A percentile compares a stretch with the other conserved stretches of the same genome.
Conservation (phyloP, 2,888 invertebrate species). For the Caenorhabditis sp. region DNA sequence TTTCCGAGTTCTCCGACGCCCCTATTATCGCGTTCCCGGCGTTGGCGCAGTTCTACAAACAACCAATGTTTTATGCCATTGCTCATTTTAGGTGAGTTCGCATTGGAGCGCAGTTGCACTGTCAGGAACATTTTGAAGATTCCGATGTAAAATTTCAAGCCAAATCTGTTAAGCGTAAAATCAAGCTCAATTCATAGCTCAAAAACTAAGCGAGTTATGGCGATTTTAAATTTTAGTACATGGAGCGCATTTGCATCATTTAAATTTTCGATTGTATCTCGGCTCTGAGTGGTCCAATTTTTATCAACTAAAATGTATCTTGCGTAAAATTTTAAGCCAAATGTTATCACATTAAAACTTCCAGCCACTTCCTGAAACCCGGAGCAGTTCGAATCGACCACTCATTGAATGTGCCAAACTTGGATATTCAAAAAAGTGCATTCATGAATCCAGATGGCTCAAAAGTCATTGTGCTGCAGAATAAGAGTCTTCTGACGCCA, state of each 20-base stretch:
- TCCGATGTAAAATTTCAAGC: background rate
- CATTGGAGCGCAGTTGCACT: background rate
- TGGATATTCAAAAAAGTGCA: constrained; percentile 50
- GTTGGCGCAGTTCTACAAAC: constrained; percentile 90
- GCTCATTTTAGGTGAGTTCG: constrained; percentile 87
- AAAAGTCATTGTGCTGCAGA: constrained; percentile 51
- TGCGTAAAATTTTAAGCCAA: constrained; percentile 29
- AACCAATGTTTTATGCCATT: constrained; percentile 91
- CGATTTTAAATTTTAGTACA: background rate
- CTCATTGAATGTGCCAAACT: constrained; percentile 51
- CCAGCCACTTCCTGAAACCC: constrained; percentile 68
- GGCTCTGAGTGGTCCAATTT: background rate
- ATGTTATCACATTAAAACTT: constrained; percentile 31
- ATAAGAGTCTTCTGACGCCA: constrained; percentile 23
- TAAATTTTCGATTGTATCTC: background rate
- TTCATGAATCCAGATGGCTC: constrained; percentile 66
- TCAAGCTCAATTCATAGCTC: background rate
- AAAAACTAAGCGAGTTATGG: background rate
- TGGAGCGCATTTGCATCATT: background rate
- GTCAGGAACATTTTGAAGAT: background rate
- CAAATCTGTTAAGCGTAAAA: background rate
- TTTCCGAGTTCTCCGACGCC: constrained; percentile 89
- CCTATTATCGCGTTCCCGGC: constrained; percentile 88
- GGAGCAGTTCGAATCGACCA: constrained; percentile 64
- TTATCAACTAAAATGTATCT: background rate